phyloP scores from a whole-genome alignment of 2,888 invertebrate species.

The Epinotia bilunana region DNA sequence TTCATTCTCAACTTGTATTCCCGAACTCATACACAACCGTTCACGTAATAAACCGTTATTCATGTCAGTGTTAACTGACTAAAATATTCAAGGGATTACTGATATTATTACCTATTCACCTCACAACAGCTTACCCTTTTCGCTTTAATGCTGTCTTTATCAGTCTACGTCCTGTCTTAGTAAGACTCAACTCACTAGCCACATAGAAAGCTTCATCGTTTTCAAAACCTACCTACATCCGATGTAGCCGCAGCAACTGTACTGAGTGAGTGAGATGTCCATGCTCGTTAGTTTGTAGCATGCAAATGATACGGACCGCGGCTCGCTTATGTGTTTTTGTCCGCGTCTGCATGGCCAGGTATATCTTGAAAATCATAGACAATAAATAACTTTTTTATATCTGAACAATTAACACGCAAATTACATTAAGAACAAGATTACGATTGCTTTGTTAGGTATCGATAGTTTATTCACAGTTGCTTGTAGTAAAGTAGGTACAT shows the following conservation, averaged over 20 bases:
- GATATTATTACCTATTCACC: background rate
- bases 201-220: background rate
- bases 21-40: background rate
- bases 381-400: slow-evolving; percentile 24
- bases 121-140: too few species aligned
- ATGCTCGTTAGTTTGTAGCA: slow-evolving; percentile 12
- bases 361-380: slow-evolving; percentile 34
- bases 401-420: slow-evolving; percentile 20
- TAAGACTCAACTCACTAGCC: background rate
- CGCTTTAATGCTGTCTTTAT: too few species aligned
- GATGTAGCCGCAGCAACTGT: background rate
- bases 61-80: background rate
- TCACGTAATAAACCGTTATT: background rate
- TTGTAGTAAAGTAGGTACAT: background rate
- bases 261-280: background rate
- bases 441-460: background rate
- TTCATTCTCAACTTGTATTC: background rate
- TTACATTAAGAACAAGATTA: slow-evolving; percentile 1
- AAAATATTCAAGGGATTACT: background rate
- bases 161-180: too few species aligned
- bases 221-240: background rate
- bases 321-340: slow-evolving; percentile 31
- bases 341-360: background rate
- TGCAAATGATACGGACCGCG: slow-evolving; percentile 28
- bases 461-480: slow-evolving; percentile 15